Evolutionary conservation across 2,888 invertebrate species (phyloP).

Genomic region (Eulithis testata): DNA sequence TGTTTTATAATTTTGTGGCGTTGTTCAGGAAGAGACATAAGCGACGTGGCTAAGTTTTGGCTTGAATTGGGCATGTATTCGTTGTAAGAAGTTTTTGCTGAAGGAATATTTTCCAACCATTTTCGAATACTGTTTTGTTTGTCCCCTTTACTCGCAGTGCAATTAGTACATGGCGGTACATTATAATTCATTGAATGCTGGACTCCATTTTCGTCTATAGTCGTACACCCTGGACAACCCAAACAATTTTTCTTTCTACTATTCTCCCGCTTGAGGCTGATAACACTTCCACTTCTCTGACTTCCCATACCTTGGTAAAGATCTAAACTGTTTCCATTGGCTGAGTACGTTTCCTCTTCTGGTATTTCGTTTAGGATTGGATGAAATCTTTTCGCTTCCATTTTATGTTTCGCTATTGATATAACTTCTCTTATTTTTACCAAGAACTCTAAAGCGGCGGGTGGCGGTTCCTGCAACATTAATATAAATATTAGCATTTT

Average conservation of each 20-base stretch:
- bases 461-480: conserved; percentile 91
- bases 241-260: conserved; percentile 85
- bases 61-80: conserved; percentile 57
- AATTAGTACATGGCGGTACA: conserved; percentile 80
- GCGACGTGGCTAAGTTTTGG: conserved; percentile 64
- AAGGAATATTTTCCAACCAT: conserved; percentile 90
- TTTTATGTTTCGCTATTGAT: conserved; percentile 94
- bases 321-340: conserved; percentile 79
- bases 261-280: conserved; percentile 86
- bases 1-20: conserved; percentile 64
- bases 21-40: conserved; percentile 67
- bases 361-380: conserved; percentile 92
- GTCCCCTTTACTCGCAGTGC: conserved; percentile 85
- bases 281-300: conserved; percentile 80
- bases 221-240: conserved; percentile 88
- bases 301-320: conserved; percentile 77
- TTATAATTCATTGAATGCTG: conserved; percentile 75
- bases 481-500: conserved; percentile 11
- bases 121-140: conserved; percentile 90
- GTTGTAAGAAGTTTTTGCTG: conserved; percentile 64
- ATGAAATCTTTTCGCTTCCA: conserved; percentile 91
- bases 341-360: conserved; percentile 88
- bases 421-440: conserved; percentile 96
- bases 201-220: conserved; percentile 58
- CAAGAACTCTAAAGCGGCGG: conserved; percentile 95